A percentile compares a stretch with the other conserved stretches of the same genome.
phyloP scores from a whole-genome alignment of 2,113 vertebrate genomes.

The Megaceryle maxima region DNA sequence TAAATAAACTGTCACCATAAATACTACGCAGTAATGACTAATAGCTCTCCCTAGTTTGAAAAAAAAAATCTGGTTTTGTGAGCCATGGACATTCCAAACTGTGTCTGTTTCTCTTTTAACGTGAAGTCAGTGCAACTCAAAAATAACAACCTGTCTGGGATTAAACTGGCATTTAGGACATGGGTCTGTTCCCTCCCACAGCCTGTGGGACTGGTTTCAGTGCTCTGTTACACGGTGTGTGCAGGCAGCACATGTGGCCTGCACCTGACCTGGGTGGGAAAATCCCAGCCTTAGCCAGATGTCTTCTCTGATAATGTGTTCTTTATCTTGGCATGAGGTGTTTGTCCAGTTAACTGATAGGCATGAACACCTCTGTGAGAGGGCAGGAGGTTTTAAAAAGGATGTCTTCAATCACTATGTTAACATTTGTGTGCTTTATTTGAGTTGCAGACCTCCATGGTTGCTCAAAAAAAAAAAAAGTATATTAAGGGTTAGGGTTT shows the following conservation, averaged over 20 bases:
- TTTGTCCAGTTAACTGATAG: background rate
- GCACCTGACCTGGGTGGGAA: background rate
- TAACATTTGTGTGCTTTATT: background rate
- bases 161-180: background rate
- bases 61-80: background rate
- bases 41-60: background rate
- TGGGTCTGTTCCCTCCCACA: background rate
- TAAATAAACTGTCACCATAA: background rate
- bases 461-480: background rate
- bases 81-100: background rate
- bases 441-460: background rate
- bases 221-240: accelerated
- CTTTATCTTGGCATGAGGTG: background rate
- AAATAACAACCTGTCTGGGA: background rate
- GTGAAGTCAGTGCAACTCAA: background rate
- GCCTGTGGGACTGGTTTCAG: background rate
- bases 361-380: background rate
- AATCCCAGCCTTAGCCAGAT: background rate
- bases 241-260: background rate
- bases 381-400: background rate
- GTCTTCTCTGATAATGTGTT: background rate
- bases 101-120: background rate
- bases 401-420: background rate
- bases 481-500: background rate
- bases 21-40: background rate